phyloP scores from a whole-genome alignment of 2,797 vertebrate species.

The Falco novaeseelandiae region DNA sequence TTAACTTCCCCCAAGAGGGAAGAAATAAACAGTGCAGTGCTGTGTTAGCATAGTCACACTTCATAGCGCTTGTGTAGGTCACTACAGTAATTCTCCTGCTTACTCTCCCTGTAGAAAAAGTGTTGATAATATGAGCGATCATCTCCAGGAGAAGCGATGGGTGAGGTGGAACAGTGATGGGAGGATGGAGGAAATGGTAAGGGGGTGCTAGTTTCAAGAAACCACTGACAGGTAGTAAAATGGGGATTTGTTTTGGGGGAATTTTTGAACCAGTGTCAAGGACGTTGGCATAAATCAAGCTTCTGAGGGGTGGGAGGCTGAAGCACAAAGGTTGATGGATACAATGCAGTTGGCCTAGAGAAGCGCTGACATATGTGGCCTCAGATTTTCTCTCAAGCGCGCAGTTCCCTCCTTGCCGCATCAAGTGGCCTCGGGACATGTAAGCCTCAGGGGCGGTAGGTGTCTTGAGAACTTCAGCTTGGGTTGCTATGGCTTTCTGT shows the following conservation, averaged over 20 bases:
- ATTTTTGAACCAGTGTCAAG: neutral
- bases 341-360: neutral
- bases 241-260: neutral
- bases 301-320: neutral
- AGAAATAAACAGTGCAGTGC: neutral
- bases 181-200: neutral
- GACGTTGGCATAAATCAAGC: neutral
- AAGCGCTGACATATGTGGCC: fast-evolving
- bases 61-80: neutral
- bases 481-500: neutral
- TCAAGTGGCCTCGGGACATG: fast-evolving
- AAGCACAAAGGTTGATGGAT: neutral
- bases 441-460: neutral
- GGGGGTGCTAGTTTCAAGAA: neutral
- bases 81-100: neutral
- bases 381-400: neutral
- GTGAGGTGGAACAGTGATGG: neutral
- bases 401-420: neutral
- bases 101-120: neutral
- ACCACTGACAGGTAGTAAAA: neutral
- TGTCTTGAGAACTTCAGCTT: neutral
- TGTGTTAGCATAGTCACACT: neutral
- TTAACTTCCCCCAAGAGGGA: neutral
- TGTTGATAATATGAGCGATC: neutral
- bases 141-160: fast-evolving